These are phyloP conservation scores for Dinothrombium tinctorium DNA, from an alignment of 1,140 invertebrate species.

Conservation along the genomic window DNA sequence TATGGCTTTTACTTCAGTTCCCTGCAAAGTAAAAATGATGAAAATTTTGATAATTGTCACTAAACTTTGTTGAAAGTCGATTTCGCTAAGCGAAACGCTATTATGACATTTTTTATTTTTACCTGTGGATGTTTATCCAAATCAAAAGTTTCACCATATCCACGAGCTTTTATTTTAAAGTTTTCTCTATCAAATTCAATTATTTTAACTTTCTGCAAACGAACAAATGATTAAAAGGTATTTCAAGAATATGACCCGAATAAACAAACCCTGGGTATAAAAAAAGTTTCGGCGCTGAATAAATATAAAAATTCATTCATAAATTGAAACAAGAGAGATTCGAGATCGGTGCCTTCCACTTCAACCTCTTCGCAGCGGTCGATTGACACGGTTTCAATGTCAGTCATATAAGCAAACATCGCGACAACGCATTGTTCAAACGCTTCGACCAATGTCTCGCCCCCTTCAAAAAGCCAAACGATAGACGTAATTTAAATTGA, in stretches of 20 bases:
- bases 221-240: too few relatives aligned
- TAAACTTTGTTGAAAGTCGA: too few relatives aligned
- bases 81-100: too few relatives aligned
- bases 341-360: background rate
- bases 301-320: slow-evolving; percentile 81
- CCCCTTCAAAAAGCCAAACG: too few relatives aligned
- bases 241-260: too few relatives aligned
- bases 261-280: slow-evolving; percentile 44
- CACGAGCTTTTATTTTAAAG: slow-evolving; percentile 59
- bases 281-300: slow-evolving; percentile 68
- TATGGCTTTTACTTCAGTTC: slow-evolving; percentile 97
- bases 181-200: slow-evolving; percentile 60
- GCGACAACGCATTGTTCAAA: slow-evolving; percentile 83
- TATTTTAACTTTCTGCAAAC: slow-evolving; percentile 67
- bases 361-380: background rate
- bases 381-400: slow-evolving; percentile 44
- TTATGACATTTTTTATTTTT: too few relatives aligned
- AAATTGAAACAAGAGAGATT: slow-evolving; percentile 45
- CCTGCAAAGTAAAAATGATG: too few relatives aligned
- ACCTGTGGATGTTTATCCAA: slow-evolving; percentile 72
- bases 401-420: slow-evolving; percentile 98
- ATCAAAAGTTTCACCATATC: slow-evolving; percentile 77
- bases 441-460: too few relatives aligned
- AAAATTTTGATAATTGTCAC: too few relatives aligned
- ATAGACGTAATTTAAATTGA: too few relatives aligned